phyloP scores from a whole-genome alignment of 2,113 vertebrate species.

The Anarhynchus alexandrinus region DNA sequence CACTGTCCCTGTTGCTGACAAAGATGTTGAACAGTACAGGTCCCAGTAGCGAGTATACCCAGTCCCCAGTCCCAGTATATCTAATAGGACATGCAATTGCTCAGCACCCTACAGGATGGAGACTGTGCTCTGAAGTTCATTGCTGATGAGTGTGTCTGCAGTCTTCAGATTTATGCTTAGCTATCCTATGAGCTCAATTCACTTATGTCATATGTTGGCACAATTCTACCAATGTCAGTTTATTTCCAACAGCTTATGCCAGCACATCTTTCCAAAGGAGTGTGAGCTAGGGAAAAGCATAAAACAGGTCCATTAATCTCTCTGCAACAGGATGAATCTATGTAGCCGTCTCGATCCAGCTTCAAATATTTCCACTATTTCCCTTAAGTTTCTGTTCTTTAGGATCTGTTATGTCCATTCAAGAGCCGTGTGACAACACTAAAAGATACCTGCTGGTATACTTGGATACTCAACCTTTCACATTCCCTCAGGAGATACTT shows the following conservation, averaged over 20 bases:
- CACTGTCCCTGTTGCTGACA: too few relatives aligned
- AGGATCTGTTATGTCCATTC: background rate
- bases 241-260: background rate
- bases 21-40: too few relatives aligned
- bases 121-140: background rate
- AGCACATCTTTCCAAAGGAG: background rate
- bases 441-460: background rate
- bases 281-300: background rate
- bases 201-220: background rate
- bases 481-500: background rate
- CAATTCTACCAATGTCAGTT: background rate
- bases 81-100: background rate
- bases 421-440: background rate
- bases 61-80: background rate
- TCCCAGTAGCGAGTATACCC: too few relatives aligned
- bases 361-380: background rate
- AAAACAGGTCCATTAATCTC: background rate
- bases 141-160: background rate
- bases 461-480: background rate
- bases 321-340: background rate
- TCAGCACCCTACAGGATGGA: background rate
- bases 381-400: background rate
- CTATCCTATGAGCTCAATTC: background rate
- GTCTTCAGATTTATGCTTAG: background rate
- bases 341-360: background rate